phyloP scores from a whole-genome alignment of 2,888 invertebrate species.

The Caenorhabditis uteleia region DNA sequence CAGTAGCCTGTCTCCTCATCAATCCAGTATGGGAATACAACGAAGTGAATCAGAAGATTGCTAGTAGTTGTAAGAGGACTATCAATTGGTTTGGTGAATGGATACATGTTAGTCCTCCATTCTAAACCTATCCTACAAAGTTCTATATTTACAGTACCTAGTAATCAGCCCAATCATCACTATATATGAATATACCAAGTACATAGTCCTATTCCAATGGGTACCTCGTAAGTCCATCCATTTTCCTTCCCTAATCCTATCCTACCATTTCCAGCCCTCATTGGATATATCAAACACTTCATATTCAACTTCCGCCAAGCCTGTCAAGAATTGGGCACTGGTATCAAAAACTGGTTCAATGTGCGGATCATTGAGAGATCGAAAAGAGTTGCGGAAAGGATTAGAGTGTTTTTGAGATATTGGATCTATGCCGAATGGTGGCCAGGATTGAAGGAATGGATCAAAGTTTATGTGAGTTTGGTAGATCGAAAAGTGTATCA shows the following conservation, averaged over 20 bases:
- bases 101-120: slow-evolving; percentile 22
- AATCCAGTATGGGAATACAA: slow-evolving; percentile 64
- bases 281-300: slow-evolving; percentile 28
- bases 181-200: slow-evolving; percentile 55
- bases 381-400: slow-evolving; percentile 2
- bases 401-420: slow-evolving; percentile 42
- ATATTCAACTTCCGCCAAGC: slow-evolving; percentile 32
- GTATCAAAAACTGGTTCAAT: slow-evolving; percentile 26
- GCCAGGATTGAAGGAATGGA: slow-evolving; percentile 53
- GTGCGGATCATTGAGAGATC: slow-evolving; percentile 27
- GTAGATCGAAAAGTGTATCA: not conserved
- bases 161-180: slow-evolving; percentile 51
- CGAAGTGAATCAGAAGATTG: slow-evolving; percentile 59
- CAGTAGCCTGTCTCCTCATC: slow-evolving; percentile 57
- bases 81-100: slow-evolving; percentile 14
- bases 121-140: not conserved
- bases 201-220: slow-evolving; percentile 61
- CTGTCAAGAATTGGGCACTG: slow-evolving; percentile 18
- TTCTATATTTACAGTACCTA: slow-evolving; percentile 19
- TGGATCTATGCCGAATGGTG: slow-evolving; percentile 67
- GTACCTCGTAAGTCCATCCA: slow-evolving; percentile 55
- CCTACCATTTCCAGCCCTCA: slow-evolving; percentile 28
- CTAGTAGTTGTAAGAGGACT: slow-evolving; percentile 3
- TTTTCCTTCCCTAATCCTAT: too few species aligned
- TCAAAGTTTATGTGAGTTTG: slow-evolving; percentile 37